A percentile compares a stretch with the other conserved stretches of the same genome.
Evolutionary conservation across 2,113 vertebrate species (phyloP).

Genomic region (Prochilodus magdalenae): DNA sequence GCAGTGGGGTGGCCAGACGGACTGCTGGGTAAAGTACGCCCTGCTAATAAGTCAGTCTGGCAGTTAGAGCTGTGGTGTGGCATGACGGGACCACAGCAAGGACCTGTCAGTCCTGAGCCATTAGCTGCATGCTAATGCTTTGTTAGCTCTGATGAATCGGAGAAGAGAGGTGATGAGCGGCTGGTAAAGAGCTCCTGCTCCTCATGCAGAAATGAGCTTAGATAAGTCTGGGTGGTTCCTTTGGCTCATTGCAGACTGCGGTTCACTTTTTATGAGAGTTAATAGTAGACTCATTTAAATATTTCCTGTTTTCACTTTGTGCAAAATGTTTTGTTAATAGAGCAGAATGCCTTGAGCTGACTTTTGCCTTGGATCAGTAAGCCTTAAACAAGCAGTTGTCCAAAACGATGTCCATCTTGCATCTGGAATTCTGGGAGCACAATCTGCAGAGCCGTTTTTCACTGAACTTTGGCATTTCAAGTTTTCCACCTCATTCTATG

Average conservation of each 20-base stretch:
- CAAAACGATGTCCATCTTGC: no score
- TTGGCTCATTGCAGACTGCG: neutral
- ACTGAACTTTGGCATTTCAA: no score
- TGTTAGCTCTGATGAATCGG: constrained; percentile 25
- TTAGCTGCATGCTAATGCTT: constrained; percentile 47
- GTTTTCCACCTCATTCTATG: no score
- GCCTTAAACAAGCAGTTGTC: no score
- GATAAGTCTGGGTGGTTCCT: neutral
- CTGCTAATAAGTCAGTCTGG: constrained; percentile 70
- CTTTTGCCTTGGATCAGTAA: no score
- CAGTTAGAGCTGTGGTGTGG: constrained; percentile 59
- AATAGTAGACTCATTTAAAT: no score
- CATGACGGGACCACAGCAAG: neutral
- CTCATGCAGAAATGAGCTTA: neutral
- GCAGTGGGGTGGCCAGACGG: constrained; percentile 67
- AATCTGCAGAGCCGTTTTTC: no score
- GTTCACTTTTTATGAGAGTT: no score
- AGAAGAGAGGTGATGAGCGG: constrained; percentile 1
- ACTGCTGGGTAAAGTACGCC: constrained; percentile 72
- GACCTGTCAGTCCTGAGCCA: constrained; percentile 18
- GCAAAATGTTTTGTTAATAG: no score
- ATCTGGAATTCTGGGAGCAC: no score
- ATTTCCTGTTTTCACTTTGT: no score
- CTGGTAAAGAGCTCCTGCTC: neutral
- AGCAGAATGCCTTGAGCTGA: no score